Evolutionary conservation across 1,140 invertebrate genomes (phyloP), one percentile per base, ranked within the genome.

Genomic region (Teleopsis dalmanni): DNA sequence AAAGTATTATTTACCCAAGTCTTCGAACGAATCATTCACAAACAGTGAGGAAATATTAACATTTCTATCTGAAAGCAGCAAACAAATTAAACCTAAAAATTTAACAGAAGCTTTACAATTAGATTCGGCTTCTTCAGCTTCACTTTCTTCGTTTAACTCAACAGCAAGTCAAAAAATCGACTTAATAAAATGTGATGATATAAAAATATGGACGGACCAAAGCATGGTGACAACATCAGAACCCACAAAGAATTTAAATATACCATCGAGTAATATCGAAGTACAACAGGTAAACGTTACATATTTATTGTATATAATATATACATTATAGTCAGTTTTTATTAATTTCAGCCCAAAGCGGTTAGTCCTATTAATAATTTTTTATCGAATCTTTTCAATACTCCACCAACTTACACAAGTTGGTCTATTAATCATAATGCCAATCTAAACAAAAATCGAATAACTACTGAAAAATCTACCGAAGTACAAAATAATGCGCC

Each of bases 161-260:
- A 41, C 23, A 0, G 40, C 51, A 11, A 26, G 38, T 1, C 48
- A 35, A 8, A 54, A 48, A 26, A 68, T 68, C 14, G 54, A 68
- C 35, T 31, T 68, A 5, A 67, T 68, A 9, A 65, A 67, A 31
- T 67, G 65, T 18, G 64, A 68, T 47, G 54, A 63, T 47, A 68
- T 68, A 14, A 65, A 68, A 44, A 68, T 68, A 34, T 68, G 65
- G 65, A 67, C 65, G 7, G 65, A 68, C 50, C 57, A 63, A 19
- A 56, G 35, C 36, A 44, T 11, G 29, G 21, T 16, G 7, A 23
- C 31, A 11, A 16, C 41, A 37, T 44, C 48, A 22, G 14, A 25
- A 3, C 25, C 41, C n/a, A n/a, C n/a, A n/a, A n/a, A n/a, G n/a
- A n/a, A n/a, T n/a, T n/a, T n/a, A n/a, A n/a, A 3, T 44, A 35